Evolutionary conservation across 2,113 vertebrate genomes (phyloP), one percentile per base, ranked within the genome.

Genomic region (Dicrurus megarhynchus): DNA sequence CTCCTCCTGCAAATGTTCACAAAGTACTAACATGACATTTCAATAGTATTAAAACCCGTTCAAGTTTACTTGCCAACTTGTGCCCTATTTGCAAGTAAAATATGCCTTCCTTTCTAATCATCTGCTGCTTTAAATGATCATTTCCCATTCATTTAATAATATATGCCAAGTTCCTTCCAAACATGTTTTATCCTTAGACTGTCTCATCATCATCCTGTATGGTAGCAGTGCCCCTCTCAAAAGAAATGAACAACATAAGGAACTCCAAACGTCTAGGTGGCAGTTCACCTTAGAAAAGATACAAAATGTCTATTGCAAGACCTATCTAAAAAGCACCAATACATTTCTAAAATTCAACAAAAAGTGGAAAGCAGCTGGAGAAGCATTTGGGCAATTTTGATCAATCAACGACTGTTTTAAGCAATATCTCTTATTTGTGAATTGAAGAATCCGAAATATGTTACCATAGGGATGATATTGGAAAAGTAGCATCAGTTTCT

Each of bases 71-170:
- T 98, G 96, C 95, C 97, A 98, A 93, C 91, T 93, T 81, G 49
- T 96, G 77, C 39, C 86, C 52, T 75, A 96, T 95, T 98, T 98
- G 97, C 97, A 98, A 98, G 97, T 98, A 96, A 98, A 96, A 98
- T 98, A 68, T 84, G 73, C 75, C 84, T 95, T 82, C 90, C 82
- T 94, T 94, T 89, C 91, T 97, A 97, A 97, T 98, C 91, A 94
- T 95, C 93, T 98, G 74, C 84, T 97, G 64, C 71, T 96, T 93
- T 88, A 97, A 95, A 89, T 97, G 97, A 97, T 98, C 92, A 95
- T 97, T 97, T 98, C 68, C 94, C 87, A 97, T 98, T 97, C 95
- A 19, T 96, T 97, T 98, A 98, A 97, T 95, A 95, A 90, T 97
- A 79, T 93, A 96, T 97, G 88, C 90, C 95, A 96, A 94, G 84